Conservation (phyloP, 2,797 vertebrate genomes). For the Botia almorhae region DNA sequence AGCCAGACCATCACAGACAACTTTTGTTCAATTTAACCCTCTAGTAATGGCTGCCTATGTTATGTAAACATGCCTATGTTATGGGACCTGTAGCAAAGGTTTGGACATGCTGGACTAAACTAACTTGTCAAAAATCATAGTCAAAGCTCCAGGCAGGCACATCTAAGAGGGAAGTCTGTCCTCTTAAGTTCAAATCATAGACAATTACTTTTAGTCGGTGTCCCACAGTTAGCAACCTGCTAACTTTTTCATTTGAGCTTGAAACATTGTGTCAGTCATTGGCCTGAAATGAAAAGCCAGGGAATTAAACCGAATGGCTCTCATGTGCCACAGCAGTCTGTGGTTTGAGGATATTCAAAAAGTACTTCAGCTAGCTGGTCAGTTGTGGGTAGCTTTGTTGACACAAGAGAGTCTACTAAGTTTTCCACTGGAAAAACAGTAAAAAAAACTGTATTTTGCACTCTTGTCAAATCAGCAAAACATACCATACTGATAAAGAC, state of each 20-base stretch:
- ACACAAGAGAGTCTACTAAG: not conserved
- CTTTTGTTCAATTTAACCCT: constrained; percentile 63
- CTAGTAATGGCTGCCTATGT: constrained; percentile 44
- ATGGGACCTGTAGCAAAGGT: not conserved
- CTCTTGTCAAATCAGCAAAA: constrained; percentile 18
- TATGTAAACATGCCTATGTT: constrained; percentile 12
- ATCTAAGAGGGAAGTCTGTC: constrained; percentile 20
- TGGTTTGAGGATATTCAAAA: not conserved
- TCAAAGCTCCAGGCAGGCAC: constrained; percentile 24
- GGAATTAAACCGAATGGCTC: constrained; percentile 1
- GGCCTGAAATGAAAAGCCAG: constrained; percentile 34
- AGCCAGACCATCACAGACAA: constrained; percentile 56
- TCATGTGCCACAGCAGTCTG: constrained; percentile 9
- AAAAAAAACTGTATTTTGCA: not conserved
- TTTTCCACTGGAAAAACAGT: not conserved
- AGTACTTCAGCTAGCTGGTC: not conserved
- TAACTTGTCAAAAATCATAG: constrained; percentile 8
- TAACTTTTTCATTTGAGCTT: constrained; percentile 45
- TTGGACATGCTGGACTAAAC: not conserved
- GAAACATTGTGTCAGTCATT: constrained; percentile 18
- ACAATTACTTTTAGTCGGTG: constrained; percentile 26
- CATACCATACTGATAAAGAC: constrained; percentile 15
- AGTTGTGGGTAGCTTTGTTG: constrained; percentile 16
- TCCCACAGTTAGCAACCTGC: constrained; percentile 38
- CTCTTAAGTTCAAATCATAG: not conserved